phyloP scores from a whole-genome alignment of 1,140 invertebrate species.

The Formica selysi region DNA sequence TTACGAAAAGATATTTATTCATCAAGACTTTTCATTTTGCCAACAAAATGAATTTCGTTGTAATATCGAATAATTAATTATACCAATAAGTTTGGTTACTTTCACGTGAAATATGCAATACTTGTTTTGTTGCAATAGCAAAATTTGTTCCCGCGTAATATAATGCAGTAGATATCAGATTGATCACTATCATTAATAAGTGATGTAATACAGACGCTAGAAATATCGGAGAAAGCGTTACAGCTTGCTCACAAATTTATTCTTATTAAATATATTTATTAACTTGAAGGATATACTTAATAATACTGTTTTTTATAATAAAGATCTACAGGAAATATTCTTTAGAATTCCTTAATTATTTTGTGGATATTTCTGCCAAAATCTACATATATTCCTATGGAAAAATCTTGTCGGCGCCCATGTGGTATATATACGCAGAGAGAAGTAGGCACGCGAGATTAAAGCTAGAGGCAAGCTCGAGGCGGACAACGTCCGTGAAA shows the following conservation, averaged over 20 bases:
- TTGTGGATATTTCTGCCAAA: not conserved
- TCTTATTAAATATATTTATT: not conserved
- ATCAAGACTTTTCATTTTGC: no score
- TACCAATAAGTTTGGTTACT: no score
- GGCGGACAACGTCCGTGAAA: slow-evolving; percentile 69
- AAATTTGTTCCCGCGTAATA: not conserved
- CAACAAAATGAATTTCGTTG: no score
- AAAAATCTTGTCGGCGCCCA: slow-evolving; percentile 38
- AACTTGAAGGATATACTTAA: not conserved
- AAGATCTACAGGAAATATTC: not conserved
- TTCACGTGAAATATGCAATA: no score
- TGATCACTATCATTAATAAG: not conserved
- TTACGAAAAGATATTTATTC: not conserved
- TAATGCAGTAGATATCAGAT: not conserved
- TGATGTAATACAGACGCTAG: not conserved
- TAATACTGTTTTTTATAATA: not conserved
- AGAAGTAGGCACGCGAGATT: slow-evolving; percentile 35
- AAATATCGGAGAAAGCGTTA: not conserved
- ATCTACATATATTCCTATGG: not conserved
- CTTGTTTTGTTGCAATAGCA: no score
- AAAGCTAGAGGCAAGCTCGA: slow-evolving; percentile 18
- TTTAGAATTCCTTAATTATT: not conserved
- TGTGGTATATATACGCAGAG: slow-evolving; percentile 2
- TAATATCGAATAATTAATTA: no score
- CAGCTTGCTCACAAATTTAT: not conserved